Conservation (phyloP, 2,888 invertebrate genomes). For the Hydriomena furcata region DNA sequence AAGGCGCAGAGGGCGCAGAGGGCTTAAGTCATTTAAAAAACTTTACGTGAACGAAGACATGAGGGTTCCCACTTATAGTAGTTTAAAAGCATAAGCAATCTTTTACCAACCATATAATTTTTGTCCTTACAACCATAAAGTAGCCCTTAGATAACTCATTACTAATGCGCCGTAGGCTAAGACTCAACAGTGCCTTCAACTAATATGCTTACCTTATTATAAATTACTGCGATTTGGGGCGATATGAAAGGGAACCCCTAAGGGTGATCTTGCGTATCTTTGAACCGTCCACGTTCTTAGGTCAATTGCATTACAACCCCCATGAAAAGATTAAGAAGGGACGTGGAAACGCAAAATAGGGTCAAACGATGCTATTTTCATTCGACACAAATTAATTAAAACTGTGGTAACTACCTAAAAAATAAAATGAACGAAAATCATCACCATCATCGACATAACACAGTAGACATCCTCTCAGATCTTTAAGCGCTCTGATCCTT, state of each 20-base stretch:
- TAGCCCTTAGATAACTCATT: constrained; percentile 27
- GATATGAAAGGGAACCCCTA: constrained; percentile 66
- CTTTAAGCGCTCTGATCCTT: no score
- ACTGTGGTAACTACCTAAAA: no score
- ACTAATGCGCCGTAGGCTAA: constrained; percentile 42
- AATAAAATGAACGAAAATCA: no score
- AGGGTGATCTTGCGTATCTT: constrained; percentile 50
- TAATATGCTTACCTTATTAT: constrained; percentile 62
- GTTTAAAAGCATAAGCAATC: neutral
- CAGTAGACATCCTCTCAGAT: no score
- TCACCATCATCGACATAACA: no score
- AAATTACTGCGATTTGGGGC: constrained; percentile 67
- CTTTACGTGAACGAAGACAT: no score
- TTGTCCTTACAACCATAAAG: neutral
- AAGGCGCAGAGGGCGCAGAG: no score
- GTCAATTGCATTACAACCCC: constrained; percentile 36
- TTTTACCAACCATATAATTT: neutral
- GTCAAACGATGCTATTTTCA: constrained; percentile 6
- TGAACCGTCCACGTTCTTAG: constrained; percentile 35
- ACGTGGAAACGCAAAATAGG: constrained; percentile 20
- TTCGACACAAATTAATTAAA: no score
- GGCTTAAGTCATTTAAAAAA: no score
- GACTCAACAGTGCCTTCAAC: constrained; percentile 17
- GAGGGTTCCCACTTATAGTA: no score
- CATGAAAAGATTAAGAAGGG: constrained; percentile 24